Percentiles rank a stretch among this genome's conserved stretches.
phyloP scores from a whole-genome alignment of 2,113 vertebrate species.

The Paradisaea rubra region DNA sequence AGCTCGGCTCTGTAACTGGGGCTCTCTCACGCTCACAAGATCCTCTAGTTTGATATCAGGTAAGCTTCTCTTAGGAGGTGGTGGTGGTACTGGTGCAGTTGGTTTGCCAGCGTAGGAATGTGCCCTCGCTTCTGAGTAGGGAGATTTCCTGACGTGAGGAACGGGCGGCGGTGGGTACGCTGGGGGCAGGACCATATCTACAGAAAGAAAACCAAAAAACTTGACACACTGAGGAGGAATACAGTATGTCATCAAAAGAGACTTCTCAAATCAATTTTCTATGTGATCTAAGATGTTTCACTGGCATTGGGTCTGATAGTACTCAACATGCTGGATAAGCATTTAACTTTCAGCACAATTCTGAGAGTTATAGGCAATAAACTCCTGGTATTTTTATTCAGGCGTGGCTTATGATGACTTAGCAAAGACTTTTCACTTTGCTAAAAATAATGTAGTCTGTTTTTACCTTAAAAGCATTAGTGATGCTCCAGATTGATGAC shows the following conservation, averaged over 20 bases:
- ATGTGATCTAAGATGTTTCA: not conserved
- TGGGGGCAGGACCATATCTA: constrained; percentile 78
- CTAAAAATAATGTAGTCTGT: not conserved
- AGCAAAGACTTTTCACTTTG: not conserved
- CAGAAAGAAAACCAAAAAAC: not conserved
- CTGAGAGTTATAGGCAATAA: not conserved
- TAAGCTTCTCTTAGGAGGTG: constrained; percentile 64
- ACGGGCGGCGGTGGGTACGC: constrained; percentile 87
- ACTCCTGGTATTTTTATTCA: not conserved
- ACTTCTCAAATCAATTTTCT: not conserved
- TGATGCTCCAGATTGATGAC: not conserved
- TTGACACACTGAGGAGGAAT: not conserved
- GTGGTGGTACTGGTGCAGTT: constrained; percentile 46
- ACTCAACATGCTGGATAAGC: not conserved
- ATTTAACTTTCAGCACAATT: not conserved
- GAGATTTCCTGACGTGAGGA: constrained; percentile 64
- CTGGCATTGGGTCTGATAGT: not conserved
- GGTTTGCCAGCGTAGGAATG: constrained; percentile 60
- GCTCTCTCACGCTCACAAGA: constrained; percentile 1
- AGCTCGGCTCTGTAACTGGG: not conserved
- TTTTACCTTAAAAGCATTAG: not conserved
- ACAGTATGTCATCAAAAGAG: not conserved
- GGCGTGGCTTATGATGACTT: not conserved
- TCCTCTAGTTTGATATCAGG: constrained; percentile 35
- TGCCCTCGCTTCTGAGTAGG: constrained; percentile 6